Percentiles rank a stretch among this genome's conserved stretches.
These are phyloP conservation scores for Dasysyrphus albostriatus DNA, from an alignment of 2,888 invertebrate species.

Conservation along the genomic window DNA sequence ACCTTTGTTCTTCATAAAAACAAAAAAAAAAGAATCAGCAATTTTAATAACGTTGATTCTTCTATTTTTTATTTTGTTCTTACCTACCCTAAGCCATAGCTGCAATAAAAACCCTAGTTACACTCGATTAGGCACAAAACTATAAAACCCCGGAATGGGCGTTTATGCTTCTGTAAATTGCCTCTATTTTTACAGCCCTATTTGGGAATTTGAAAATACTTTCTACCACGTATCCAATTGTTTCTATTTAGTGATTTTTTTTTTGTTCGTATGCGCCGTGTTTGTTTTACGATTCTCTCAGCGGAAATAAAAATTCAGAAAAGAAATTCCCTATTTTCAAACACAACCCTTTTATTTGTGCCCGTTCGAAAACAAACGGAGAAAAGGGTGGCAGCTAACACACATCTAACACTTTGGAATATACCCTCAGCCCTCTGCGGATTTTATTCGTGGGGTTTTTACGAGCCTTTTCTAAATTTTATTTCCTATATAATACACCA, in stretches of 20 bases:
- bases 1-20: conserved; percentile 14
- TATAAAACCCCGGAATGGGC: conserved; percentile 70
- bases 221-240: conserved; percentile 63
- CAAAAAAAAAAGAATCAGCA: conserved; percentile 26
- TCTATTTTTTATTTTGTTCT: neutral
- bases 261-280: conserved; percentile 15
- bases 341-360: conserved; percentile 49
- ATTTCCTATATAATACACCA: conserved; percentile 64
- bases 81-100: neutral
- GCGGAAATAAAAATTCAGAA: conserved; percentile 49
- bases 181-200: conserved; percentile 67
- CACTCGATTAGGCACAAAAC: conserved; percentile 50
- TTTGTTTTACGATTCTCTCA: conserved; percentile 60
- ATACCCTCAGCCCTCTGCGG: conserved; percentile 9
- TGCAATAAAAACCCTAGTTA: conserved; percentile 48
- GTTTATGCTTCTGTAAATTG: conserved; percentile 71
- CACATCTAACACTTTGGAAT: conserved; percentile 60
- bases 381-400: conserved; percentile 23
- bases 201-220: conserved; percentile 62
- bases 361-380: neutral
- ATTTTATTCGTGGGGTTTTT: conserved; percentile 57
- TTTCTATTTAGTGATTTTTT: conserved; percentile 62
- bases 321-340: conserved; percentile 31
- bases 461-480: conserved; percentile 67
- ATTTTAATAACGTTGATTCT: conserved; percentile 35